These are phyloP conservation scores for Petrosia ficiformis DNA, from an alignment of 37 sponge, comb jelly and placozoan genomes.

Conservation along the genomic window DNA sequence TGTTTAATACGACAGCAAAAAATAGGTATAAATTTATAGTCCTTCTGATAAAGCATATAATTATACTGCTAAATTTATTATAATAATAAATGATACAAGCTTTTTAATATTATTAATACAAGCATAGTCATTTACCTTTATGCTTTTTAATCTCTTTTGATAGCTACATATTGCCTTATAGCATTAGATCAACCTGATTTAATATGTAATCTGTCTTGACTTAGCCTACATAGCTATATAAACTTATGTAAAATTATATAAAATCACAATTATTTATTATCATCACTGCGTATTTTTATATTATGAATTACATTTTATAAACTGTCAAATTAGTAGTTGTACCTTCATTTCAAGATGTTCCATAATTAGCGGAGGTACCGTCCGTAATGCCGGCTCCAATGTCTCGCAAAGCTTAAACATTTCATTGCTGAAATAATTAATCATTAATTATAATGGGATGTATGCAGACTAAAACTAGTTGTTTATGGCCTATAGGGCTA, in stretches of 20 bases:
- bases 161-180: slow-evolving; percentile 77
- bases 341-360: slow-evolving; percentile 20
- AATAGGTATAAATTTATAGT: no score
- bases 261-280: no score
- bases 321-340: neutral
- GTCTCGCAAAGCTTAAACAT: slow-evolving; percentile 1
- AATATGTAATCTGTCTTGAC: slow-evolving; percentile 27
- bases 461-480: no score
- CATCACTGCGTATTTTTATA: no score
- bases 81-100: no score
- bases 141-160: slow-evolving; percentile 14
- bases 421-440: slow-evolving; percentile 6
- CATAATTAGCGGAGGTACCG: slow-evolving; percentile 16
- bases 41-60: no score
- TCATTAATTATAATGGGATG: no score
- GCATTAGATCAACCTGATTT: slow-evolving; percentile 71
- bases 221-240: slow-evolving; percentile 10
- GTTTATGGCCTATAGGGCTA: no score
- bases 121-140: neutral
- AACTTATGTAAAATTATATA: no score
- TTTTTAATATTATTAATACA: neutral
- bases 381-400: slow-evolving; percentile 3
- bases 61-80: no score
- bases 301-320: no score
- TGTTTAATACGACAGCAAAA: no score